A percentile compares a stretch with the other conserved stretches of the same genome.
Evolutionary conservation across 2,888 invertebrate genomes (phyloP).

Genomic region (Ischnura elegans): DNA sequence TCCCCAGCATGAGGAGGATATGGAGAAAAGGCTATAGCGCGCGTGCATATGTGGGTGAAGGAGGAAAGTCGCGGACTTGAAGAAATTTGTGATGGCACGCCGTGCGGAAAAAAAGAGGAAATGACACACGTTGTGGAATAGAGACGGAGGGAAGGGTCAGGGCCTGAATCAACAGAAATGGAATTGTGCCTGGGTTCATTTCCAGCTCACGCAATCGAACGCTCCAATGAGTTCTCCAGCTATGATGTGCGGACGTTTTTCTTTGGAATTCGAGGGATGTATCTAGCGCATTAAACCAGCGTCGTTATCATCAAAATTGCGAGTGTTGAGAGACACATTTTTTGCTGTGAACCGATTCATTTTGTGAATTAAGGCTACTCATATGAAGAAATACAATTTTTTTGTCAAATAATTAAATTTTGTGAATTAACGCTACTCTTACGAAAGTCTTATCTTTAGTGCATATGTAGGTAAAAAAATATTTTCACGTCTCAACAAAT

Average conservation of each 20-base stretch:
- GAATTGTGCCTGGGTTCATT: neutral
- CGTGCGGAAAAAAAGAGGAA: neutral
- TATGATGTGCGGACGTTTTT: too few relatives aligned
- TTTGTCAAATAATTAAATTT: too few relatives aligned
- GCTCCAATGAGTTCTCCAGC: too few relatives aligned
- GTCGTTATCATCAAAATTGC: neutral
- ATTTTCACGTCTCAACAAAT: too few relatives aligned
- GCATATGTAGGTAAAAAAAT: too few relatives aligned
- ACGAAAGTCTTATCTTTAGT: too few relatives aligned
- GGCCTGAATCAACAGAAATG: neutral
- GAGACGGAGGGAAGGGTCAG: neutral
- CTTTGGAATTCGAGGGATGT: too few relatives aligned
- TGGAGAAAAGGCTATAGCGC: neutral
- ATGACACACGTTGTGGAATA: neutral
- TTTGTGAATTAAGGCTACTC: too few relatives aligned
- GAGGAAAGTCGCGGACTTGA: slow-evolving; percentile 11
- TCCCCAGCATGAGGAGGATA: neutral
- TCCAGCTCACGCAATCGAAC: neutral
- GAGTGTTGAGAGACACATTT: neutral
- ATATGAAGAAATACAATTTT: too few relatives aligned
- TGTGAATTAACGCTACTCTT: too few relatives aligned
- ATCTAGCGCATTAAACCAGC: too few relatives aligned
- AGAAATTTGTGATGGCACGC: neutral
- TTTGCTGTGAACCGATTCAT: too few relatives aligned
- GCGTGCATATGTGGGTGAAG: neutral